Evolutionary conservation across 53 echinoderm and acorn worm species (phyloP).

Genomic region (Hippasteria phrygiana): DNA sequence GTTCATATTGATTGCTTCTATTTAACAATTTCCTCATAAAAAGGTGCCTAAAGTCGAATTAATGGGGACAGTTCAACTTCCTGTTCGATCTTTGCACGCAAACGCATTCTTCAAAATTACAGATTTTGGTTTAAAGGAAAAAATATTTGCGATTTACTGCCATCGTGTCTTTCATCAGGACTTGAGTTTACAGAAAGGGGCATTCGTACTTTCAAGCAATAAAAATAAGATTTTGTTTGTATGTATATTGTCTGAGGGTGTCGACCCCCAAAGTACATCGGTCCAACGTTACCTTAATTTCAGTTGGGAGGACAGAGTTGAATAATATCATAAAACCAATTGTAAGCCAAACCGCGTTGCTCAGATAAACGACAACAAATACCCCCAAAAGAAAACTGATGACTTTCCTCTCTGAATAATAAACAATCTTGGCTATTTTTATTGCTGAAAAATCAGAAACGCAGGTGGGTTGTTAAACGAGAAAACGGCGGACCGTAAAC

Average conservation of each 20-base stretch:
- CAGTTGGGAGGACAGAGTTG: neutral
- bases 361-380: slow-evolving; percentile 15
- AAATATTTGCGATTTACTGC: too few relatives aligned
- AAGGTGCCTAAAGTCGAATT: too few relatives aligned
- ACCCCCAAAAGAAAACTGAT: neutral
- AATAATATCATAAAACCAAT: slow-evolving; percentile 24
- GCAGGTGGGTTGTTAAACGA: slow-evolving; percentile 15
- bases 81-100: too few relatives aligned
- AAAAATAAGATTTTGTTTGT: neutral
- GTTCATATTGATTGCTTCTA: too few relatives aligned
- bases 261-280: neutral
- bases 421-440: neutral
- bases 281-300: neutral
- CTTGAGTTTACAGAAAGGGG: neutral
- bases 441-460: slow-evolving; percentile 32
- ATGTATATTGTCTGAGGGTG: neutral
- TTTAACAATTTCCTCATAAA: too few relatives aligned
- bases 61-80: too few relatives aligned
- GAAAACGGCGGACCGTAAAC: slow-evolving; percentile 32
- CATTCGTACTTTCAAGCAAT: neutral
- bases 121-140: too few relatives aligned
- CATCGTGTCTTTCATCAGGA: too few relatives aligned
- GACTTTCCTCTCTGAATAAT: neutral
- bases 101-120: too few relatives aligned
- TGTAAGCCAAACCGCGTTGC: neutral